Conservation (phyloP, 2,113 vertebrate species). For the Hemibagrus wyckioides region DNA sequence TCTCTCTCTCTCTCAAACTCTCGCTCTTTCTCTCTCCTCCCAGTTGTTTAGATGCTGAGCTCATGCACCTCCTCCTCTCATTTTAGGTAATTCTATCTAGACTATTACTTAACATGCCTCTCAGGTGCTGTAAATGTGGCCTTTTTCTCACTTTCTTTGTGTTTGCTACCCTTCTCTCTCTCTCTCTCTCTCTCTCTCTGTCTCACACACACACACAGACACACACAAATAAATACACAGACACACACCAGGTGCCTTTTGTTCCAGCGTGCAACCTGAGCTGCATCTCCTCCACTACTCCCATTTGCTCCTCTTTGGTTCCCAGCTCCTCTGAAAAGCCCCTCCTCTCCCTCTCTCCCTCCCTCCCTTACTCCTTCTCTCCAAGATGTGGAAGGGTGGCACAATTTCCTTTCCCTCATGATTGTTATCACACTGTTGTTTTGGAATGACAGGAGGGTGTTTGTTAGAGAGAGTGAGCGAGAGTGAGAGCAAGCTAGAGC, state of each 20-base stretch:
- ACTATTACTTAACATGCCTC: conserved; percentile 20
- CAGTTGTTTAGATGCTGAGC: conserved; percentile 29
- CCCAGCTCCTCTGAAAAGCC: conserved; percentile 60
- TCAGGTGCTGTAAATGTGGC: conserved; percentile 42
- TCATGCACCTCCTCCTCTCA: conserved; percentile 9
- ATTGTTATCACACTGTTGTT: conserved; percentile 57
- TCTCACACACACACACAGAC: background rate
- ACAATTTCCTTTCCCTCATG: conserved; percentile 69
- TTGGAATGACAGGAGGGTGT: conserved; percentile 28
- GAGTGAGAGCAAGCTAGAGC: background rate
- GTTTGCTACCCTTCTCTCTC: conserved; percentile 42
- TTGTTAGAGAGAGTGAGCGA: conserved; percentile 7
- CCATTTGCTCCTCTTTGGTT: conserved; percentile 56
- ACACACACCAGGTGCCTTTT: conserved; percentile 60
- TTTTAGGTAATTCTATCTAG: conserved; percentile 38
- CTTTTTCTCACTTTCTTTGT: conserved; percentile 44
- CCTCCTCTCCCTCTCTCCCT: background rate
- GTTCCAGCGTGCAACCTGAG: conserved; percentile 49
- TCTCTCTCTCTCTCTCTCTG: conserved; percentile 45
- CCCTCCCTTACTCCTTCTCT: conserved; percentile 47
- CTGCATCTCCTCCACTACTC: conserved; percentile 25
- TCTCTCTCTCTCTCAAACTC: background rate
- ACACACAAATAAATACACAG: too few species aligned
- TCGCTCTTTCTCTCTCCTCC: background rate
- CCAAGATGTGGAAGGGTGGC: conserved; percentile 64